Evolutionary conservation across 2,888 invertebrate genomes (phyloP), one percentile per base, ranked within the genome.

Genomic region (Trichogramma dendrolimi): DNA sequence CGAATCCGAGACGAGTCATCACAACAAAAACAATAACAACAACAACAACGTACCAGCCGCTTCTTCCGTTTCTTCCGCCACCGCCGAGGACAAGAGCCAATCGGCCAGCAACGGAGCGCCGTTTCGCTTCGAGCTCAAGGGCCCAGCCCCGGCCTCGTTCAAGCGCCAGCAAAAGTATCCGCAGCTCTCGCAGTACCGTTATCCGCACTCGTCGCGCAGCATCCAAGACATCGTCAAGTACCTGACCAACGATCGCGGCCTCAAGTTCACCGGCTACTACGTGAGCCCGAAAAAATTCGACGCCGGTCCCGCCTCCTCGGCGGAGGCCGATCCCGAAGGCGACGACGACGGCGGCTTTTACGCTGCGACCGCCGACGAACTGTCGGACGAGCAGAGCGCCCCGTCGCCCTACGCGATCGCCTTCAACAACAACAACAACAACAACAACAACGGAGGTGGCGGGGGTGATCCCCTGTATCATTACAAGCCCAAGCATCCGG

Each of bases 401-500:
- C 72, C 75, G 4, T 71, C 71, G 62, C 67, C 75, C 4, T 72
- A 73, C 61, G 65, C 75, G 0, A 65, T 73, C 7, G 62, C 71
- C 38, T 73, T 81, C 60, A 75, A 79, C 61, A 75, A 80, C 53
- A 27, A 79, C 61, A 75, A 80, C 53, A 27, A 27, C 27, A 27
- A 27, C 27, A 27, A 27, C 27, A 14, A 14, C 14, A 14, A 14
- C 14, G 14, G 14, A 14, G 27, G 27, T 0, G 27, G 27, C 3
- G 27, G 27, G 3, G 73, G 77, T 60, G 90, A 90, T 73, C 89
- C 89, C 14, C 83, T 90, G 66, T 85, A 85, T 72, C 84, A 82
- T 3, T 90, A 83, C 71, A 91, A 89, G 73, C 90, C 91, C 0
- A 85, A 86, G 62, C 86, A 85, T 67, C 89, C 90, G 0, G 85